Evolutionary conservation across 2,113 vertebrate genomes (phyloP).

Genomic region (Thermophis baileyi): DNA sequence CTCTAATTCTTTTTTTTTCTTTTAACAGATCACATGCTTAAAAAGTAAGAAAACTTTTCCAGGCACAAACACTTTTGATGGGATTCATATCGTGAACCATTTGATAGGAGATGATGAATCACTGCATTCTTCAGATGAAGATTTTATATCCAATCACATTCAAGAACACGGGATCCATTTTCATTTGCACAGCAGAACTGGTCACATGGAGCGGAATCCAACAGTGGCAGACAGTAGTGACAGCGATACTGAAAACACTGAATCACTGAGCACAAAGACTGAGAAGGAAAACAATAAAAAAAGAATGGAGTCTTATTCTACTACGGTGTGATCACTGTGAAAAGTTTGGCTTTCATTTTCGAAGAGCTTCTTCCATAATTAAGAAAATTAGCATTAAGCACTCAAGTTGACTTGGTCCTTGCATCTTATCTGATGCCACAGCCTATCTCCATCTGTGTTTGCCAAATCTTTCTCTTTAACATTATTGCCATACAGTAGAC

Average conservation of each 20-base stretch:
- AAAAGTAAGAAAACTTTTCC: slow-evolving; percentile 82
- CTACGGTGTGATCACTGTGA: slow-evolving; percentile 85
- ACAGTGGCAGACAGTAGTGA: slow-evolving; percentile 81
- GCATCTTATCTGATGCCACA: slow-evolving; percentile 40
- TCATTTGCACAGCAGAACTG: slow-evolving; percentile 63
- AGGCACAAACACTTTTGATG: slow-evolving; percentile 84
- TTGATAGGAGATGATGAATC: slow-evolving; percentile 82
- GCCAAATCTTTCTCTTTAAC: slow-evolving; percentile 76
- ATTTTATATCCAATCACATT: slow-evolving; percentile 73
- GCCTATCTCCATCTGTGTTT: slow-evolving; percentile 70
- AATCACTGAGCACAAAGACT: slow-evolving; percentile 50
- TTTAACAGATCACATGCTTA: slow-evolving; percentile 85
- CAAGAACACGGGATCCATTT: slow-evolving; percentile 65
- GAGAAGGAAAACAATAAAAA: slow-evolving; percentile 67
- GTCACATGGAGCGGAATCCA: slow-evolving; percentile 74
- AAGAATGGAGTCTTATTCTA: slow-evolving; percentile 78
- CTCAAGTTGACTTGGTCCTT: slow-evolving; percentile 34
- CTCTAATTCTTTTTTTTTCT: slow-evolving; percentile 25
- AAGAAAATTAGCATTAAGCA: slow-evolving; percentile 39
- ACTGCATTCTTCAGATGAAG: slow-evolving; percentile 91
- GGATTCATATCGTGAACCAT: slow-evolving; percentile 95
- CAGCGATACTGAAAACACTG: slow-evolving; percentile 78
- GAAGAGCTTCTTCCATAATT: slow-evolving; percentile 46
- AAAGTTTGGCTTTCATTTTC: slow-evolving; percentile 44
- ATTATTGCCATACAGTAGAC: slow-evolving; percentile 64